Conservation (phyloP, 2,113 vertebrate species). For the Laterallus jamaicensis region DNA sequence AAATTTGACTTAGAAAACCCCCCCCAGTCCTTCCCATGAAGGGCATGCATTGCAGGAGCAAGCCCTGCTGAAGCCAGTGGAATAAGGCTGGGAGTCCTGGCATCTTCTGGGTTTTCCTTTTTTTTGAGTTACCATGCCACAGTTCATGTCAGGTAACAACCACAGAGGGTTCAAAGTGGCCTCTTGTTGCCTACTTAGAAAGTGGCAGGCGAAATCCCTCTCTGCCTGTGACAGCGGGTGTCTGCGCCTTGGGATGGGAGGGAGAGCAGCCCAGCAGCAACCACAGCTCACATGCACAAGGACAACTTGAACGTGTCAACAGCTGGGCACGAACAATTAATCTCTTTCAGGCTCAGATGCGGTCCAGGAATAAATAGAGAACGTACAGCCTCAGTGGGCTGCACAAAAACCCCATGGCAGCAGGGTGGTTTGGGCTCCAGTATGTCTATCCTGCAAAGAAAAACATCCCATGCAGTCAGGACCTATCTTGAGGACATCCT, state of each 20-base stretch:
- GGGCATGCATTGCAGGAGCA: neutral
- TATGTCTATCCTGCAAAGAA: neutral
- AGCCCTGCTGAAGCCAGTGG: neutral
- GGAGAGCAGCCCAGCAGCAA: neutral
- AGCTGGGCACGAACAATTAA: neutral
- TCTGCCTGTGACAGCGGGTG: neutral
- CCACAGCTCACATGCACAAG: neutral
- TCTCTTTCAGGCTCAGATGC: neutral
- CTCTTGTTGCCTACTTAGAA: neutral
- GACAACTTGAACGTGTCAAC: neutral
- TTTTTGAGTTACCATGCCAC: neutral
- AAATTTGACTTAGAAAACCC: accelerated
- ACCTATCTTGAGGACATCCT: neutral
- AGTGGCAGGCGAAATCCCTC: neutral
- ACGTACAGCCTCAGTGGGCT: accelerated
- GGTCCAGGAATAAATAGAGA: neutral
- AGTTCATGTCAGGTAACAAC: neutral
- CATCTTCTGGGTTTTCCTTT: neutral
- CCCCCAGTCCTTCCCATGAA: accelerated
- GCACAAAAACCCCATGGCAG: accelerated
- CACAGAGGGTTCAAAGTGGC: neutral
- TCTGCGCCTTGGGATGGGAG: neutral
- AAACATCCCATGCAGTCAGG: neutral
- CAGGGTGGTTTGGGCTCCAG: neutral
- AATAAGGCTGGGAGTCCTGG: neutral